Percentiles rank a stretch among this genome's conserved stretches.
phyloP scores from a whole-genome alignment of 1,140 invertebrate species.

The Diabrotica virgifera region DNA sequence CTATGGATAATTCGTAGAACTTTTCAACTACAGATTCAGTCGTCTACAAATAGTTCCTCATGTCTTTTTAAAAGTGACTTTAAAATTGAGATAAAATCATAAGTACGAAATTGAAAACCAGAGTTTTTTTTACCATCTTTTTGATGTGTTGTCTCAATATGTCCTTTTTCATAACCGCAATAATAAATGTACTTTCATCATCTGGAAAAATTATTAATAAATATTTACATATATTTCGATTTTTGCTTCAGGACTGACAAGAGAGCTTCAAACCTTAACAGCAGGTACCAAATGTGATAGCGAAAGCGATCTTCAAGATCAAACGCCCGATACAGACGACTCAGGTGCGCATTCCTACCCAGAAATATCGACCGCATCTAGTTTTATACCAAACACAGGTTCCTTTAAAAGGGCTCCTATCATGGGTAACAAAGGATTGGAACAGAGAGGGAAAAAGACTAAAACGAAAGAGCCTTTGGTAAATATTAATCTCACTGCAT shows the following conservation, averaged over 20 bases:
- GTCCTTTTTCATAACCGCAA: no score
- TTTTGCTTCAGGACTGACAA: slow-evolving; percentile 47
- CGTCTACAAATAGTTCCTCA: no score
- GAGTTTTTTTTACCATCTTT: no score
- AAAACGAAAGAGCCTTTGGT: slow-evolving; percentile 53
- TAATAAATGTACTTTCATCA: no score
- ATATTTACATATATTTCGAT: no score
- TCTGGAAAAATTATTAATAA: no score
- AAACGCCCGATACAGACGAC: slow-evolving; percentile 65
- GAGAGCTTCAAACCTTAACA: slow-evolving; percentile 52
- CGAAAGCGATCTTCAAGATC: slow-evolving; percentile 58
- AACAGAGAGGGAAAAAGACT: slow-evolving; percentile 56
- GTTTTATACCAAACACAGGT: slow-evolving; percentile 43
- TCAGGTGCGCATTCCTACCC: slow-evolving; percentile 56
- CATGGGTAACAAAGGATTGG: slow-evolving; percentile 54
- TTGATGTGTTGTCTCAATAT: no score
- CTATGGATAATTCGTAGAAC: no score
- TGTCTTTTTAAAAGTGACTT: no score
- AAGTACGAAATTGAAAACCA: no score
- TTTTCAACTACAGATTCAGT: no score
- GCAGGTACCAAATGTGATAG: slow-evolving; percentile 56
- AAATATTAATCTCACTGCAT: slow-evolving; percentile 3
- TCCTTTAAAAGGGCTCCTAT: slow-evolving; percentile 57
- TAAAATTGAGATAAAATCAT: no score
- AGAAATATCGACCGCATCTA: slow-evolving; percentile 44